Conservation (phyloP, 2,888 invertebrate genomes). For the Drosophila hawaiiensis region DNA sequence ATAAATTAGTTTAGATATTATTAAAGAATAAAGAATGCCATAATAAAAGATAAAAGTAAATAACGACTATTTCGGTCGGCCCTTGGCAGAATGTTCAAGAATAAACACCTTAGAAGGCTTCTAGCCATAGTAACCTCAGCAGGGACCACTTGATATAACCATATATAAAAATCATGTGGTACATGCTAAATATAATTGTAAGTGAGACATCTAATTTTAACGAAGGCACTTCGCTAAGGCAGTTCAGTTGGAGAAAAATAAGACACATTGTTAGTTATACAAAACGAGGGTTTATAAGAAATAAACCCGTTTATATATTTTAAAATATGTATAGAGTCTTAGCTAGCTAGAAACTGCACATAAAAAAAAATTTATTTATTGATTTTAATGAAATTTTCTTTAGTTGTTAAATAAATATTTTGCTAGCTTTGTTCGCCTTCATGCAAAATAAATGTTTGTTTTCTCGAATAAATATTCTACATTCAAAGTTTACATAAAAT, state of each 20-base stretch:
- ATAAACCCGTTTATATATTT: not conserved
- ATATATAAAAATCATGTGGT: not conserved
- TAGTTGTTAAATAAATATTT: not conserved
- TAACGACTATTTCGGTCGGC: not conserved
- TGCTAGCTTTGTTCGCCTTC: not conserved
- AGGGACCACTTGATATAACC: not conserved
- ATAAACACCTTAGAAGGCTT: not conserved
- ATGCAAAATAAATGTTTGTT: no score
- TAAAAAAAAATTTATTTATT: not conserved
- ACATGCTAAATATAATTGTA: not conserved
- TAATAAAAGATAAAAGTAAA: not conserved
- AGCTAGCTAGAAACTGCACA: not conserved
- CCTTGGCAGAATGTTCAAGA: not conserved
- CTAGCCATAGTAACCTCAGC: not conserved
- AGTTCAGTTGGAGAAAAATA: not conserved
- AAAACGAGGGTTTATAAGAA: not conserved
- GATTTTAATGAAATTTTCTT: not conserved
- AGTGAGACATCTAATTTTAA: not conserved
- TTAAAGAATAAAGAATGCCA: not conserved
- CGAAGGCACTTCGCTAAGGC: no score
- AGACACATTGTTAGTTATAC: not conserved
- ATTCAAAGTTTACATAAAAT: not conserved
- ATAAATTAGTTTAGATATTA: not conserved
- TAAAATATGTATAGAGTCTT: not conserved
- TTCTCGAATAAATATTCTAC: not conserved